Percentiles rank a stretch among this genome's conserved stretches.
These are phyloP conservation scores for Vulpes lagopus DNA, from an alignment of 2,113 vertebrate genomes.

Conservation along the genomic window DNA sequence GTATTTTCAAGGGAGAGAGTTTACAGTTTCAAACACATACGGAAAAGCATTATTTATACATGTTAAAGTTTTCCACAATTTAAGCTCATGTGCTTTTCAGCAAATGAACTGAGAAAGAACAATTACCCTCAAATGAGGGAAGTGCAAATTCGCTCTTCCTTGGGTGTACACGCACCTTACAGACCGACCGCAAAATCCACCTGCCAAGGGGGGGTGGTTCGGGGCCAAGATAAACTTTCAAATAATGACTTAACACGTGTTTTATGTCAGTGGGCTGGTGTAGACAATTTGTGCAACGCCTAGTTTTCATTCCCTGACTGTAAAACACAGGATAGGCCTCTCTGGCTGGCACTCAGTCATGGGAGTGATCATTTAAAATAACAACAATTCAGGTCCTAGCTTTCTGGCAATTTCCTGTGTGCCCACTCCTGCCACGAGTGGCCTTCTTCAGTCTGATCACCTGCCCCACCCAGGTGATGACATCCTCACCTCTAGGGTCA, in stretches of 20 bases:
- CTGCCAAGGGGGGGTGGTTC: accelerated
- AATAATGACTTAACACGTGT: accelerated
- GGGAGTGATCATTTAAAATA: neutral
- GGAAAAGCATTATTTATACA: neutral
- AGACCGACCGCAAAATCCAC: neutral
- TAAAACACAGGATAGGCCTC: neutral
- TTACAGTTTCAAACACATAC: neutral
- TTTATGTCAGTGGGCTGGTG: too few relatives aligned
- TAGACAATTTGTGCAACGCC: accelerated
- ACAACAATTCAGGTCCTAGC: neutral
- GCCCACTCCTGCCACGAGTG: neutral
- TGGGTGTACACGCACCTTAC: accelerated
- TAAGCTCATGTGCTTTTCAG: neutral
- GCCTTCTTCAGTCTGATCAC: neutral
- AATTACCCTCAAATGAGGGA: neutral
- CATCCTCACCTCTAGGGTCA: neutral
- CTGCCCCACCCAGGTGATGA: neutral
- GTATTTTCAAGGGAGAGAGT: neutral
- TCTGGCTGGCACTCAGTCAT: too few relatives aligned
- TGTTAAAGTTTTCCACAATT: neutral
- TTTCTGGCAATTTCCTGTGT: too few relatives aligned
- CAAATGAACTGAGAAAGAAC: neutral
- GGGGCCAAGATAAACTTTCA: neutral
- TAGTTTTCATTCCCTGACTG: neutral
- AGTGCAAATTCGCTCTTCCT: accelerated